These are phyloP conservation scores for Tethea ocularis DNA, from an alignment of 2,888 invertebrate species.

Conservation along the genomic window DNA sequence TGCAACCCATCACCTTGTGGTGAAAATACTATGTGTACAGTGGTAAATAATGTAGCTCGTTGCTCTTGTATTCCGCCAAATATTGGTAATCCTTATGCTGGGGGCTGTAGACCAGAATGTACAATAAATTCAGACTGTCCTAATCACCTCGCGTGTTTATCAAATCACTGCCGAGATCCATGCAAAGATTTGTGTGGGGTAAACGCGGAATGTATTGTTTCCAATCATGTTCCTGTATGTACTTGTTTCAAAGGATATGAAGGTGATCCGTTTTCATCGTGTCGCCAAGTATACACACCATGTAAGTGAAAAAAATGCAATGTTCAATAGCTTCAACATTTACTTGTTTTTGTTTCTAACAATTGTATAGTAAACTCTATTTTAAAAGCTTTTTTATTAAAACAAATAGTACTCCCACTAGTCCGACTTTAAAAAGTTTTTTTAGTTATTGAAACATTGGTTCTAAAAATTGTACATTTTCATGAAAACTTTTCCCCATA, in stretches of 20 bases:
- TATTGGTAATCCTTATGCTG: constrained; percentile 93
- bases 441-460: neutral
- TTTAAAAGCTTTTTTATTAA: too few relatives aligned
- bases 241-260: constrained; percentile 89
- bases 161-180: constrained; percentile 93
- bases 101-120: constrained; percentile 94
- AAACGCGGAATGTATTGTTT: constrained; percentile 92
- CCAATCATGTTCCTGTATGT: constrained; percentile 93
- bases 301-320: constrained; percentile 71
- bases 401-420: neutral
- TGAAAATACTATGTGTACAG: constrained; percentile 91
- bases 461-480: neutral
- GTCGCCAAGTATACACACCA: constrained; percentile 83
- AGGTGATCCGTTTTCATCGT: constrained; percentile 93
- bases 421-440: neutral
- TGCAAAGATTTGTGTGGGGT: constrained; percentile 93
- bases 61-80: constrained; percentile 95
- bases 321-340: neutral
- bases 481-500: too few relatives aligned
- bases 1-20: constrained; percentile 93
- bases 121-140: constrained; percentile 92
- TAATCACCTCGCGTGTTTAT: constrained; percentile 89
- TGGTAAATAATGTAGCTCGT: constrained; percentile 86
- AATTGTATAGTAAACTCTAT: too few relatives aligned
- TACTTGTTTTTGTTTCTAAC: too few relatives aligned